Percentiles rank a stretch among this genome's conserved stretches.
Evolutionary conservation across 2,888 invertebrate species (phyloP).

Genomic region (Ligdia adustata): DNA sequence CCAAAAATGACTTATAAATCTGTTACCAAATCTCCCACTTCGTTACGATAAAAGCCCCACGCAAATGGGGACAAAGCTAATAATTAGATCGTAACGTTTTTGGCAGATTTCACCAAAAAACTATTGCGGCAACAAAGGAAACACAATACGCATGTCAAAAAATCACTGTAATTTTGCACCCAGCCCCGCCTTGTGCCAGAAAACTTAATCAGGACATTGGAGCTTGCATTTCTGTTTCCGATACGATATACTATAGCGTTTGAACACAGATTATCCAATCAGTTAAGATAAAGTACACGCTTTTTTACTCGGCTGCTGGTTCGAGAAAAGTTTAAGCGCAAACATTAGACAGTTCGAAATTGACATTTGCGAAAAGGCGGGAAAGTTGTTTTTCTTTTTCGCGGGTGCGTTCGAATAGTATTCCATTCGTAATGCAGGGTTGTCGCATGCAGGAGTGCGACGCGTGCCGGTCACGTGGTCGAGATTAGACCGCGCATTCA

Average conservation of each 20-base stretch:
- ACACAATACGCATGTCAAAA: conserved; percentile 71
- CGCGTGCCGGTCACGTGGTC: conserved; percentile 77
- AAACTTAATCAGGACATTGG: conserved; percentile 77
- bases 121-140: conserved; percentile 61
- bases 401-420: conserved; percentile 51
- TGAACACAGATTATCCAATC: conserved; percentile 84
- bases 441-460: conserved; percentile 73
- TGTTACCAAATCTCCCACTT: conserved; percentile 56
- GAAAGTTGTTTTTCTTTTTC: conserved; percentile 47
- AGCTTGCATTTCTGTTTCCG: conserved; percentile 81
- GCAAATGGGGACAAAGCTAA: conserved; percentile 64
- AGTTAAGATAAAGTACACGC: conserved; percentile 83
- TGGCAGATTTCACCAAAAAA: conserved; percentile 74
- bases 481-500: conserved; percentile 78
- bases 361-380: conserved; percentile 42
- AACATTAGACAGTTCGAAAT: conserved; percentile 48
- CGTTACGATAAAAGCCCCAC: conserved; percentile 50
- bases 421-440: conserved; percentile 52
- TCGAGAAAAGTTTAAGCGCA: conserved; percentile 51
- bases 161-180: conserved; percentile 79
- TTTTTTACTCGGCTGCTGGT: conserved; percentile 61
- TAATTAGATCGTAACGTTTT: conserved; percentile 75
- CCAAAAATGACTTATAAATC: conserved; percentile 60
- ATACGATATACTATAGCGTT: conserved; percentile 80
- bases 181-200: conserved; percentile 66